Evolutionary conservation across 2,888 invertebrate species (phyloP).

Genomic region (Dicycla oo): DNA sequence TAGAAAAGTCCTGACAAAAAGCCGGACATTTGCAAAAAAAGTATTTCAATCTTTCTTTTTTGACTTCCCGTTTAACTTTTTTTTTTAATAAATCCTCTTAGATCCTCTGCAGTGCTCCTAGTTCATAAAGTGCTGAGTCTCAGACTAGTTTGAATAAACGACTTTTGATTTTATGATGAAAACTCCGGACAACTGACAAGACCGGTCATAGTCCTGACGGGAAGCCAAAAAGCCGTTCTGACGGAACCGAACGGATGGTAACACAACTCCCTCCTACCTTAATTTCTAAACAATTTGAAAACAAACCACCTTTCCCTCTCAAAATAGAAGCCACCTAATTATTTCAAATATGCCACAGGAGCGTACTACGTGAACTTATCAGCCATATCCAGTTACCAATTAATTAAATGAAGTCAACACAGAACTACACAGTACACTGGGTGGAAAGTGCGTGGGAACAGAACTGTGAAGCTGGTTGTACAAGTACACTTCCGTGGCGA

Average conservation of each 20-base stretch:
- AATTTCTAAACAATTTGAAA: neutral
- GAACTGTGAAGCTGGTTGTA: conserved; percentile 8
- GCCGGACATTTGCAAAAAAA: neutral
- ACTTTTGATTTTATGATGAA: no score
- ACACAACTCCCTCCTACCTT: neutral
- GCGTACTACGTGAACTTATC: conserved; percentile 2
- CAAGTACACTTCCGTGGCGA: conserved; percentile 38
- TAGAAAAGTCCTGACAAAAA: neutral
- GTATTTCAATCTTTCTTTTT: neutral
- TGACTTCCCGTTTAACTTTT: neutral
- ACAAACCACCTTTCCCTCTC: neutral
- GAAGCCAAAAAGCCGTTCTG: neutral
- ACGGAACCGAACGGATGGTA: neutral
- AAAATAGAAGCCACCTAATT: conserved; percentile 30
- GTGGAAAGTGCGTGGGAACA: conserved; percentile 55
- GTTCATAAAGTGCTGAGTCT: no score
- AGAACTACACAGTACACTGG: conserved; percentile 32
- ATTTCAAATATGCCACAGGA: conserved; percentile 26
- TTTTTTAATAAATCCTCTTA: neutral
- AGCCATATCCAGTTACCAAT: conserved; percentile 53
- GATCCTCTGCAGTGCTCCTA: no score
- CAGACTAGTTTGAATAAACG: no score
- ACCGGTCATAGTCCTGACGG: neutral
- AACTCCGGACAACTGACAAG: neutral
- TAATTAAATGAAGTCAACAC: conserved; percentile 59